A percentile compares a stretch with the other conserved stretches of the same genome.
Evolutionary conservation across 1,140 invertebrate genomes (phyloP).

Genomic region (Listronotus oregonensis): DNA sequence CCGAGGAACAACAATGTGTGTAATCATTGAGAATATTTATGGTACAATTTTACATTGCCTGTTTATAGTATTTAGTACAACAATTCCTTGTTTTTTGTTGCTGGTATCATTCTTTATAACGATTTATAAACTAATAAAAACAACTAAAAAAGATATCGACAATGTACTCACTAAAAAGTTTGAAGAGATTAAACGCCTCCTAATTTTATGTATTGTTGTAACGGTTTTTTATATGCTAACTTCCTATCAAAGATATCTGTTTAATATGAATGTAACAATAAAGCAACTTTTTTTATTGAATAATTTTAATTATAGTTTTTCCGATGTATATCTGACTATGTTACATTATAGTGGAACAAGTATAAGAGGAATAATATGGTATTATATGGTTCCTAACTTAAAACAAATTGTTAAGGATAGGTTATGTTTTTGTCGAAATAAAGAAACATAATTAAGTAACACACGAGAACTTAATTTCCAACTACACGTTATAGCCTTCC

Average conservation of each 20-base stretch:
- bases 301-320: slow-evolving; percentile 38
- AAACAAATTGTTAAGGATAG: slow-evolving; percentile 37
- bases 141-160: slow-evolving; percentile 39
- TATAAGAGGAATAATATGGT: slow-evolving; percentile 42
- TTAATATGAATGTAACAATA: slow-evolving; percentile 44
- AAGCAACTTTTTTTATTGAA: slow-evolving; percentile 35
- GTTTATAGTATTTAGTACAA: slow-evolving; percentile 44
- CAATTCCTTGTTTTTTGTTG: slow-evolving; percentile 45
- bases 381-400: slow-evolving; percentile 47
- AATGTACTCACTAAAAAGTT: slow-evolving; percentile 46
- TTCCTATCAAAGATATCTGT: slow-evolving; percentile 47
- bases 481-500: too few relatives aligned
- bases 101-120: slow-evolving; percentile 43
- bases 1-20: slow-evolving; percentile 46
- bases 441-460: slow-evolving; percentile 24
- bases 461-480: too few relatives aligned
- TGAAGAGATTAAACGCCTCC: slow-evolving; percentile 41
- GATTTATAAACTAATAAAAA: slow-evolving; percentile 42
- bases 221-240: slow-evolving; percentile 42
- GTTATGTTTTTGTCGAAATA: slow-evolving; percentile 40
- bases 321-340: slow-evolving; percentile 42
- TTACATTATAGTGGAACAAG: slow-evolving; percentile 45
- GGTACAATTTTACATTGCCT: slow-evolving; percentile 45
- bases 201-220: slow-evolving; percentile 46
- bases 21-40: slow-evolving; percentile 45